Conservation (phyloP, 2,113 vertebrate genomes). For the Tyrannus savana region DNA sequence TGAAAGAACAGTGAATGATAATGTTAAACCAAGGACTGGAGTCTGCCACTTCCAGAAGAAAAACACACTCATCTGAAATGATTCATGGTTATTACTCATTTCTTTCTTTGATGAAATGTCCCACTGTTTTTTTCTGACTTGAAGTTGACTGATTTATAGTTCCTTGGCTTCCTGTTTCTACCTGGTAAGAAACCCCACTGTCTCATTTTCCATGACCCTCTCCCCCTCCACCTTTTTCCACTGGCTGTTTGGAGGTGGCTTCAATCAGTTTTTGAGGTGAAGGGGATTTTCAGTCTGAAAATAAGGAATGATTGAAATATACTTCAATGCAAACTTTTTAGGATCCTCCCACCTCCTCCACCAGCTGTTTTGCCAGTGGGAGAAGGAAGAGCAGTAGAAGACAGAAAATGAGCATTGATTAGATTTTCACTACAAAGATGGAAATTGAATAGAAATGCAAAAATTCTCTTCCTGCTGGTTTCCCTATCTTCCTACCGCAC, state of each 20-base stretch:
- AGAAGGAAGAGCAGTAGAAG: neutral
- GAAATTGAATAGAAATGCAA: neutral
- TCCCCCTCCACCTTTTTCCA: neutral
- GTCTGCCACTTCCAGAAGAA: neutral
- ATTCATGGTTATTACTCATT: slow-evolving; percentile 10
- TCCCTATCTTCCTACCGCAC: neutral
- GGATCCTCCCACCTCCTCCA: neutral
- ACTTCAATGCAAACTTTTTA: neutral
- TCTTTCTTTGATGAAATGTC: neutral
- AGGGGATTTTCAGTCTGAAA: neutral
- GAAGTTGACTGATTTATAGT: neutral
- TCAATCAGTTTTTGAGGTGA: neutral
- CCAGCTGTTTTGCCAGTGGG: neutral
- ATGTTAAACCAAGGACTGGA: neutral
- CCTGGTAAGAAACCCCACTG: neutral
- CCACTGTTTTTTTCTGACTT: neutral
- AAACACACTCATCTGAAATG: slow-evolving; percentile 28
- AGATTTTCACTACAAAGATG: neutral
- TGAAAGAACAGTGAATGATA: neutral
- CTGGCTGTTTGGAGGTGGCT: neutral
- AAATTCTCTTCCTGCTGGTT: neutral
- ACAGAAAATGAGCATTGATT: neutral
- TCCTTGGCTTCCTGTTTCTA: neutral
- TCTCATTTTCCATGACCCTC: neutral
- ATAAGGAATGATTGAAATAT: neutral